Evolutionary conservation across 2,797 vertebrate species (phyloP), one percentile per base, ranked within the genome.

Genomic region (Spheniscus humboldti): DNA sequence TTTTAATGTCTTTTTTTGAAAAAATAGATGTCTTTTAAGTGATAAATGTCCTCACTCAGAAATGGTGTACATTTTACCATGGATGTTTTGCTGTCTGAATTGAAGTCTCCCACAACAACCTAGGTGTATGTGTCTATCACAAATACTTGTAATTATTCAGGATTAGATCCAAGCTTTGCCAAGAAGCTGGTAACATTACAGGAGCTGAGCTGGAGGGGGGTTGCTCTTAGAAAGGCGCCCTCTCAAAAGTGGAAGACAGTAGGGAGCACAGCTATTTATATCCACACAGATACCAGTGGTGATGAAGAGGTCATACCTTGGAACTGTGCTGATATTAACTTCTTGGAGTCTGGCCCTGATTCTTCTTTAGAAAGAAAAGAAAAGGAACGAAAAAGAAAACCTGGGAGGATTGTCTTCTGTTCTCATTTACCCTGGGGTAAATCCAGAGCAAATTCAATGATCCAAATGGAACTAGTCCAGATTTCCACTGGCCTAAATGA

Each of bases 401-500:
- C 81, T 96, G 28, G 7, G 60, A 95, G 31, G 43, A 8, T 48
- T 85, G 27, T 89, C 53, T 82, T 91, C 83, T 93, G 28, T 60
- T 95, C 86, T 94, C 45, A 13, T 84, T 81, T 93, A 80, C 64
- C 47, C 72, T 59, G 50, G 48, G 89, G 57, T 86, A 94, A 94
- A 95, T 76, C 66, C 94, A 92, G 67, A 94, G 39, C 74, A 92
- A 94, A 88, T 56, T 75, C 78, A 76, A 2, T 35, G 59, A 74
- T 96, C 56, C 69, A 92, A 76, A 69, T 92, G 87, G 82, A 97
- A 45, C 17, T 31, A 78, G 50, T 90, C 79, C 92, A 96, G 76
- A 91, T 91, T 96, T 97, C 92, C 22, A 1, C 69, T 84, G 66
- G 73, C 52, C 43, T 96, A 92, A 96, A 89, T 92, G 78, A 88